Conservation (phyloP, 1,140 invertebrate species). For the Ooceraea biroi region DNA sequence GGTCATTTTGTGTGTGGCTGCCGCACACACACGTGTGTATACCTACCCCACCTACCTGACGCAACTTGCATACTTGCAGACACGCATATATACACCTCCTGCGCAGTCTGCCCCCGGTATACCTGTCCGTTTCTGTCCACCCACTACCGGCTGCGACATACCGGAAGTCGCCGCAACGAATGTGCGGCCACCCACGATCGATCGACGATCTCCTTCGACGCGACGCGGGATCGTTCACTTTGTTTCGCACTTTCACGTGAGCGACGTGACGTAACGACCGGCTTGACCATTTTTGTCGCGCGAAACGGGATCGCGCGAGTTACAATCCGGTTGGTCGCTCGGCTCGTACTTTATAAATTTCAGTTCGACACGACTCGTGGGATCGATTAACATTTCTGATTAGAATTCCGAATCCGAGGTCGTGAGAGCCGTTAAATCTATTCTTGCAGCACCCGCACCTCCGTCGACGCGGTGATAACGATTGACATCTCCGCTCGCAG, state of each 20-base stretch:
- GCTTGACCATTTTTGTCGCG: conserved; percentile 2
- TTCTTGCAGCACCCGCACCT: neutral
- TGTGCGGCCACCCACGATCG: conserved; percentile 54
- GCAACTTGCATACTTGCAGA: neutral
- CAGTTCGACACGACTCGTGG: too few relatives aligned
- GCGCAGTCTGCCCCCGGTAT: neutral
- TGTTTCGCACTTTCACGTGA: conserved; percentile 7
- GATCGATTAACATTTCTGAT: neutral
- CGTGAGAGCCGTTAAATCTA: neutral
- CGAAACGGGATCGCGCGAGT: too few relatives aligned
- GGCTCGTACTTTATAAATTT: too few relatives aligned
- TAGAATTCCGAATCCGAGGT: neutral
- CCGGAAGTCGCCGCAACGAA: conserved; percentile 62
- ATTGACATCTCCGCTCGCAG: neutral
- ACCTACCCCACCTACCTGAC: neutral
- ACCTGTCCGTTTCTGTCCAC: conserved; percentile 61
- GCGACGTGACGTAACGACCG: neutral
- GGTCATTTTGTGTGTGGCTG: conserved; percentile 51
- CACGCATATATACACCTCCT: neutral
- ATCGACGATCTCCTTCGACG: conserved; percentile 51
- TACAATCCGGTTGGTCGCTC: too few relatives aligned
- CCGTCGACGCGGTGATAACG: conserved; percentile 16
- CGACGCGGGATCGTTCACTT: conserved; percentile 27
- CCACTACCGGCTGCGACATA: conserved; percentile 16
- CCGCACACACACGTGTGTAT: neutral